phyloP scores from a whole-genome alignment of 2,113 vertebrate genomes.

The Nicator chloris region DNA sequence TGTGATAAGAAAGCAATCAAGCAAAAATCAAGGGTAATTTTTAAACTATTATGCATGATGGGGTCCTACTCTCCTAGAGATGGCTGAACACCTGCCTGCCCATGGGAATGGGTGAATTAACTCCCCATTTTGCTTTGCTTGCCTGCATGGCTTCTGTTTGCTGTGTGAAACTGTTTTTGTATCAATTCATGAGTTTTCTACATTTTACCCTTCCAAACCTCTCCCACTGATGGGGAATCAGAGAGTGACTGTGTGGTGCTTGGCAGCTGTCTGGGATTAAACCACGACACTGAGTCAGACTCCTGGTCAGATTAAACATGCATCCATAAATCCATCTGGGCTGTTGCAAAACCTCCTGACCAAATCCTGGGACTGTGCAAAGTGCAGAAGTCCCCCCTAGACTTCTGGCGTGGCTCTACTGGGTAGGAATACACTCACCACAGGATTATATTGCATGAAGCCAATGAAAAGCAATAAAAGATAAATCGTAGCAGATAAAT shows the following conservation, averaged over 20 bases:
- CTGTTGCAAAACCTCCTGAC: not conserved
- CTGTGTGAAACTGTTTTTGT: not conserved
- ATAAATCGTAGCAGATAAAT: not conserved
- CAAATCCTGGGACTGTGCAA: not conserved
- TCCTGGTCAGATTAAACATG: not conserved
- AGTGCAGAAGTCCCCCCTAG: not conserved
- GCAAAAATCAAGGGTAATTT: not conserved
- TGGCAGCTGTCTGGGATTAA: not conserved
- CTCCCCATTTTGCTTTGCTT: not conserved
- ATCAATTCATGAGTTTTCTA: not conserved
- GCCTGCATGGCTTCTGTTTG: not conserved
- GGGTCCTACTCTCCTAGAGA: not conserved
- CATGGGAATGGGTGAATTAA: not conserved
- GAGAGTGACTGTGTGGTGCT: fast-evolving
- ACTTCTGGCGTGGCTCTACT: not conserved
- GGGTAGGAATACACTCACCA: not conserved
- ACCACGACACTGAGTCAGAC: not conserved
- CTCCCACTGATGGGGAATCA: not conserved
- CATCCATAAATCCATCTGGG: not conserved
- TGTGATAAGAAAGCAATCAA: not conserved
- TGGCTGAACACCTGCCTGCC: not conserved
- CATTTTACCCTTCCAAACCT: not conserved
- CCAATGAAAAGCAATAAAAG: not conserved
- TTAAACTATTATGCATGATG: not conserved
- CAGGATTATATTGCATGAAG: not conserved